These are phyloP conservation scores for Fistularia commersonii DNA, from an alignment of 2,797 vertebrate species.

Conservation along the genomic window DNA sequence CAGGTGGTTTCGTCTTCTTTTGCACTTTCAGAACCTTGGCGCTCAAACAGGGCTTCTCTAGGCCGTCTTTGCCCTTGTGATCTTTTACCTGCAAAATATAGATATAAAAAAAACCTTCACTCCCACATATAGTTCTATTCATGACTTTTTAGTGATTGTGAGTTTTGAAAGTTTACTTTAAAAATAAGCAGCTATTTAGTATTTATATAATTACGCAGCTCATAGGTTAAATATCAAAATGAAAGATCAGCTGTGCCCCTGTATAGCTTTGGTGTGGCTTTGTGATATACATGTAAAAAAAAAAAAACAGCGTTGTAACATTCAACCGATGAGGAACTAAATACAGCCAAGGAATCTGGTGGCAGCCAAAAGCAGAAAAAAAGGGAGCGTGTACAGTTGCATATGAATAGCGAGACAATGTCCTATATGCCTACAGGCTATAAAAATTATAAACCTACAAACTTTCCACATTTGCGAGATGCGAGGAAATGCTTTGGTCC, in stretches of 20 bases:
- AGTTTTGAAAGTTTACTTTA: background rate
- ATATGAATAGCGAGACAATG: slow-evolving; percentile 4
- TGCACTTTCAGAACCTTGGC: slow-evolving; percentile 69
- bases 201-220: background rate
- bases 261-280: background rate
- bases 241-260: background rate
- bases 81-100: slow-evolving; percentile 70
- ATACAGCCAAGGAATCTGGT: no score
- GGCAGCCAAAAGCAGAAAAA: slow-evolving; percentile 20
- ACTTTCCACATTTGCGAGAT: slow-evolving; percentile 62
- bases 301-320: background rate
- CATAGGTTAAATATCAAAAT: background rate
- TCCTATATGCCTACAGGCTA: slow-evolving; percentile 8
- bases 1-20: slow-evolving; percentile 81
- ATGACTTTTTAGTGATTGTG: no score
- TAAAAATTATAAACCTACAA: slow-evolving; percentile 58
- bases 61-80: slow-evolving; percentile 70
- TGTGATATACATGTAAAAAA: no score
- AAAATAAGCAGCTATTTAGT: slow-evolving; percentile 5
- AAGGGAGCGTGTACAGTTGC: slow-evolving; percentile 9
- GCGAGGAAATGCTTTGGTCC: slow-evolving; percentile 71
- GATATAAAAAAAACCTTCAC: slow-evolving; percentile 4
- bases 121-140: background rate
- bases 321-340: background rate
- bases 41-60: slow-evolving; percentile 71